These are phyloP conservation scores for Drosophila guanche DNA, from an alignment of 1,140 invertebrate species.

Conservation along the genomic window DNA sequence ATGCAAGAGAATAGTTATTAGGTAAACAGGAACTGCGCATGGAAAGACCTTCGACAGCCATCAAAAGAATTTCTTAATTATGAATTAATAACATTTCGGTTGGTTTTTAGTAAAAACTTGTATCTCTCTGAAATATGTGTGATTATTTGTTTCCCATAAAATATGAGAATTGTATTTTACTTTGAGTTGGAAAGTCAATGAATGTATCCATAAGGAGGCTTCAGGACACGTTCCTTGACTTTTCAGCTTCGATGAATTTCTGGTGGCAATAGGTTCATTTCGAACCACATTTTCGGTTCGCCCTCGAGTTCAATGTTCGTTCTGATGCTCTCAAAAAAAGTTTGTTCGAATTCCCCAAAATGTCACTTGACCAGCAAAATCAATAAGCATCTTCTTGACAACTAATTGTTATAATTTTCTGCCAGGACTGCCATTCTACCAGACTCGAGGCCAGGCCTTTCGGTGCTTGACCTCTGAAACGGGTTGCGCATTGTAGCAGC, in stretches of 20 bases:
- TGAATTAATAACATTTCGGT: neutral
- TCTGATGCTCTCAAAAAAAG: conserved; percentile 1
- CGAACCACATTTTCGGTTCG: conserved; percentile 8
- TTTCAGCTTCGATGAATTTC: conserved; percentile 51
- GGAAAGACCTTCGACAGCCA: too few relatives aligned
- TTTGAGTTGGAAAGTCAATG: conserved; percentile 51
- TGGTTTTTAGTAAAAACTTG: too few relatives aligned
- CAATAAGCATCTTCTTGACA: conserved; percentile 57
- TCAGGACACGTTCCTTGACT: conserved; percentile 49
- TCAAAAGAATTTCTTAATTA: neutral
- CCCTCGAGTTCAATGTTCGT: conserved; percentile 41
- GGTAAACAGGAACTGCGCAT: too few relatives aligned
- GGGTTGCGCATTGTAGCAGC: conserved; percentile 21
- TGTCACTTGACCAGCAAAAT: conserved; percentile 68
- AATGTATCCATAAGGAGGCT: conserved; percentile 36
- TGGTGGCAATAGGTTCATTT: conserved; percentile 13
- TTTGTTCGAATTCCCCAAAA: conserved; percentile 60
- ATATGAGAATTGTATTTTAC: conserved; percentile 47
- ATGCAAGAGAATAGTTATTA: too few relatives aligned
- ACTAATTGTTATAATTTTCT: conserved; percentile 76
- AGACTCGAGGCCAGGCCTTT: conserved; percentile 8
- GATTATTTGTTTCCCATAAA: conserved; percentile 20
- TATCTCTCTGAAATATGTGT: conserved; percentile 5
- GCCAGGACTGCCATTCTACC: conserved; percentile 10
- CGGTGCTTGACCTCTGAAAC: conserved; percentile 9